Evolutionary conservation across 2,113 vertebrate species (phyloP), one percentile per base, ranked within the genome.

Genomic region (Noturus placidus): DNA sequence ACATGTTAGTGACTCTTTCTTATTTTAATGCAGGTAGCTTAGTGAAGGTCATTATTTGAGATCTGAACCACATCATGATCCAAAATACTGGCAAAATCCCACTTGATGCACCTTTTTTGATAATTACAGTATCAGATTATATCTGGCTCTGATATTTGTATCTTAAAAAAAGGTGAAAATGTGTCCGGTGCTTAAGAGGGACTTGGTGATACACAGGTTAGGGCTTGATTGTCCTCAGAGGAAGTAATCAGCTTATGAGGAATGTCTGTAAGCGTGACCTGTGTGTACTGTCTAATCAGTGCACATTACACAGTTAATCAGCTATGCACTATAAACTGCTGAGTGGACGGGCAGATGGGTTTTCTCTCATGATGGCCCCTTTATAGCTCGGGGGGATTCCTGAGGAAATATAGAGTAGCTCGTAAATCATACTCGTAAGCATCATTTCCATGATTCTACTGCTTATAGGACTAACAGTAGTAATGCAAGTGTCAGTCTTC

Each of bases 271-370:
- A 63, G 27, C 20, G 20, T 72, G 56, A 11, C 20, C 78, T 15
- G 25, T 69, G 38, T 27, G 38, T 52, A 33, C 84, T 77, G 72
- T 82, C 70, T 82, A 30, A 65, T 86, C 72, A 54, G 57, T 54
- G 22, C 46, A 56, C 46, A 27, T 78, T 67, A 79, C 20, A 50
- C 57, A 35, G 27, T n/a, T 57, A 87, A 87, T 87, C 86, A 67
- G 72, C 63, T 56, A 38, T 87, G 50, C 61, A 19, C 65, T 19
- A 1, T 27, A 63, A 63, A 83, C 56, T 54, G 70, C 86, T 38
- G 80, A 87, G 81, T 61, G 54, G 10, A 30, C 25, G 42, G 9
- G n/a, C 81, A 77, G 56, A 22, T 63, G 20, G 50, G 8, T 30
- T 9, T 70, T 25, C n/a, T 35, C 30, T 61, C 56, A 35, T 81